Evolutionary conservation across 2,113 vertebrate species (phyloP), one percentile per base, ranked within the genome.

Genomic region (Saccopteryx leptura): DNA sequence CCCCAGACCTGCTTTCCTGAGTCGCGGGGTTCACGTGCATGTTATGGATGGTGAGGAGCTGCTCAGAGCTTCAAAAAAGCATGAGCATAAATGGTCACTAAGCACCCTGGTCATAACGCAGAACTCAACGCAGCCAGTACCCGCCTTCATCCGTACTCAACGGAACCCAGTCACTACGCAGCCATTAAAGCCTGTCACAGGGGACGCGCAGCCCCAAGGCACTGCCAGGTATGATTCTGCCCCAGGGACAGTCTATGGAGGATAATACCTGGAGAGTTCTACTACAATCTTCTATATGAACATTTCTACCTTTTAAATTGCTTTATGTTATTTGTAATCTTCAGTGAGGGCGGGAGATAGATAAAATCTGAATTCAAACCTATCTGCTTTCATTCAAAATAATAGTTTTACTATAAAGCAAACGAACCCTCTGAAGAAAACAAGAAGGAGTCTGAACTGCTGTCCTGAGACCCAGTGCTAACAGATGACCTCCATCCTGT

Each of bases 281-380:
- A 90, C 46, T 95, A 8, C 61, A 72, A 72, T 90, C 92, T 84
- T 76, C 90, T 26, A 65, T 56, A 66, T 71, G 56, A 96, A 81
- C 69, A 78, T 65, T 58, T 58, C 72, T 82, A 52, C 48, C 86
- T 85, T 91, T 82, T 61, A 94, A 92, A 85, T 50, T 74, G 33
- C 26, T 89, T 88, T 72, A 66, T 85, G 94, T 96, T 93, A 88
- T 72, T 90, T 93, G 69, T 71, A 95, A 94, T 81, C 50, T 68
- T 94, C 60, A 39, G 46, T 83, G 31, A 94, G 48, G 24, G 33
- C 24, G 94, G 28, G 69, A 95, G 46, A 60, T 33, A 48, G 17
- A 78, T 69, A 78, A 89, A 89, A 91, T 69, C 66, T 94, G 58
- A 94, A 96, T 9, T 60, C 56, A 93, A 88, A 85, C 15, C 31